Evolutionary conservation across 2,113 vertebrate species (phyloP).

Genomic region (Tamias sibiricus): DNA sequence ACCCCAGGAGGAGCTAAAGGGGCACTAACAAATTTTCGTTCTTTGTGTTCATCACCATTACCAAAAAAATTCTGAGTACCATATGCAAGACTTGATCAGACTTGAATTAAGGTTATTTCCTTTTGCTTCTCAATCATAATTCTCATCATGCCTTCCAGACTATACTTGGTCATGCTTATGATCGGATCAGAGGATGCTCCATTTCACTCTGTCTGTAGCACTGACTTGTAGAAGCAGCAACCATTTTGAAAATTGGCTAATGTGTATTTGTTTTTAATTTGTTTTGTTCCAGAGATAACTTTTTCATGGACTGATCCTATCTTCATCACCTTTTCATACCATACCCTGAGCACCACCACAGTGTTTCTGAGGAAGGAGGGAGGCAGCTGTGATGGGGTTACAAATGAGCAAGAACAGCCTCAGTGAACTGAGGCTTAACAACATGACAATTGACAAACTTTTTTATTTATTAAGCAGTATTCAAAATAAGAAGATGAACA

Average conservation of each 20-base stretch:
- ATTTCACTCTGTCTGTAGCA: background rate
- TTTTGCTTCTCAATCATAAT: background rate
- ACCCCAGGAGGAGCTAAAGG: background rate
- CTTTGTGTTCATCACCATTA: background rate
- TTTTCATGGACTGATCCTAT: background rate
- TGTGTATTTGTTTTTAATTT: background rate
- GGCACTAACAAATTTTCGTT: background rate
- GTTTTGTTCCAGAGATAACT: background rate
- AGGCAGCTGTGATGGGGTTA: background rate
- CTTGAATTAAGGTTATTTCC: background rate
- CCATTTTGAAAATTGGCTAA: conserved; percentile 12
- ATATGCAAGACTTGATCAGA: background rate
- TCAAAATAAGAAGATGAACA: conserved; percentile 11
- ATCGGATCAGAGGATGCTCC: background rate
- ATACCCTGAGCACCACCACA: background rate
- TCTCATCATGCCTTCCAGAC: background rate
- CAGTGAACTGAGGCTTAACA: background rate
- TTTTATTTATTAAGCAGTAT: background rate
- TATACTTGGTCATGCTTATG: background rate
- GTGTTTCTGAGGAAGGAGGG: background rate
- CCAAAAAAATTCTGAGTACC: background rate
- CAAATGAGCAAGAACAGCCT: background rate
- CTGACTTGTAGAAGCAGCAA: background rate
- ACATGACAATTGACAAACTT: background rate
- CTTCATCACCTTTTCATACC: background rate